phyloP scores from a whole-genome alignment of 2,888 invertebrate species.

The Polymixis lichenea region DNA sequence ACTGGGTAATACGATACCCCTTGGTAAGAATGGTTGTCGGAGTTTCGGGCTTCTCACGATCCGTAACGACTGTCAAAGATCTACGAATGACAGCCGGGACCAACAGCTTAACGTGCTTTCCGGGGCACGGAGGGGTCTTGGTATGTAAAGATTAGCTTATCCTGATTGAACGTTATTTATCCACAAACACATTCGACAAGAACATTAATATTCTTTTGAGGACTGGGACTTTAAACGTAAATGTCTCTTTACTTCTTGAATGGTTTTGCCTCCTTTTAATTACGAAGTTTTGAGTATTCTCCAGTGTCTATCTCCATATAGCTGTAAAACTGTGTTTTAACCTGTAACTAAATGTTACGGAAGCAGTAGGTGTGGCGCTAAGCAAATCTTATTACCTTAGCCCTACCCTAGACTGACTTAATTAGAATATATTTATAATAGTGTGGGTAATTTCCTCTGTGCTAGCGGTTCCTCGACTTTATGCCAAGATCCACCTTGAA shows the following conservation, averaged over 20 bases:
- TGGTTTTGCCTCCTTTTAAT: not conserved
- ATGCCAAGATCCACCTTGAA: slow-evolving; percentile 26
- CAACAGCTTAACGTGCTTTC: too few species aligned
- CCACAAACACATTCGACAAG: too few species aligned
- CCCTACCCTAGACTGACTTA: not conserved
- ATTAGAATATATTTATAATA: slow-evolving; percentile 42
- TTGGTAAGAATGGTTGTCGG: too few species aligned
- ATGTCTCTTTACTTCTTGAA: not conserved
- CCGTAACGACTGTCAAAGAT: too few species aligned
- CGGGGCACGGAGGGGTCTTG: too few species aligned
- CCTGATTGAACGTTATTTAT: too few species aligned
- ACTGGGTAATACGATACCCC: too few species aligned
- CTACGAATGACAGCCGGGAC: too few species aligned
- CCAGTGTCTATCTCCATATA: not conserved
- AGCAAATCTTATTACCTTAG: not conserved
- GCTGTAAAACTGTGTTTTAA: not conserved
- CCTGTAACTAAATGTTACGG: not conserved
- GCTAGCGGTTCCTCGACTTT: slow-evolving; percentile 7
- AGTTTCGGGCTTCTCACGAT: too few species aligned
- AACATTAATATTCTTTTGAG: too few species aligned
- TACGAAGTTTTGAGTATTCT: not conserved
- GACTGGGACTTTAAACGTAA: not conserved
- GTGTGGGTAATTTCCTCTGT: slow-evolving; percentile 20
- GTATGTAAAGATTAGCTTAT: too few species aligned
- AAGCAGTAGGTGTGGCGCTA: slow-evolving; percentile 13